Evolutionary conservation across 92 coral and sea anemone species (phyloP).

Genomic region (Heliopora coerulea): DNA sequence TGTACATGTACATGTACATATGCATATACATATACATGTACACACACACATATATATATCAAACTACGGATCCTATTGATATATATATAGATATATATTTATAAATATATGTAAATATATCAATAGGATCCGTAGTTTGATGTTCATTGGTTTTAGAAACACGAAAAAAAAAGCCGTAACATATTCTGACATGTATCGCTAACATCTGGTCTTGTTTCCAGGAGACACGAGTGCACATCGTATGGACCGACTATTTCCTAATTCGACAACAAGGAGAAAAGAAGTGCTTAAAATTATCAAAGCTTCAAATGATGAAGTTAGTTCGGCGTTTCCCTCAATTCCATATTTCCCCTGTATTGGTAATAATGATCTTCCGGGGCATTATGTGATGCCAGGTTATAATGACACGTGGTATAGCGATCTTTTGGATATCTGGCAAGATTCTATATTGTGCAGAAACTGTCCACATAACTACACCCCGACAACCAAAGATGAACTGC

Average conservation of each 20-base stretch:
- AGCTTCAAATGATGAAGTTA: slow-evolving; percentile 44
- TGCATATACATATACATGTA: no score
- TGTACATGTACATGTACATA: no score
- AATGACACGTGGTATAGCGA: slow-evolving; percentile 64
- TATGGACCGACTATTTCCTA: slow-evolving; percentile 50
- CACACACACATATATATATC: no score
- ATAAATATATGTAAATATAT: no score
- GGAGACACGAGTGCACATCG: slow-evolving; percentile 82
- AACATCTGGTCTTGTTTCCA: slow-evolving; percentile 40
- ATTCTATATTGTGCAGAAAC: slow-evolving; percentile 63
- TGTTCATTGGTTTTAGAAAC: no score
- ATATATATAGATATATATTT: no score
- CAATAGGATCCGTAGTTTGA: no score
- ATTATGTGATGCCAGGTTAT: slow-evolving; percentile 67
- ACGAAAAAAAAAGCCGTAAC: no score
- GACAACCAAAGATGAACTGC: slow-evolving; percentile 32
- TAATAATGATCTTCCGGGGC: slow-evolving; percentile 94
- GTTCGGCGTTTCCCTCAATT: slow-evolving; percentile 57
- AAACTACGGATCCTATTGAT: no score
- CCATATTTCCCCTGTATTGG: slow-evolving; percentile 88
- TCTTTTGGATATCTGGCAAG: slow-evolving; percentile 66
- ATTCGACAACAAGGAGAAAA: slow-evolving; percentile 44
- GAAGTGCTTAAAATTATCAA: slow-evolving; percentile 62
- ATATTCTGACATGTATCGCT: no score
- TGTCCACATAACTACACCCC: slow-evolving; percentile 12